phyloP scores from a whole-genome alignment of 2,797 vertebrate species.

The Leuciscus waleckii region DNA sequence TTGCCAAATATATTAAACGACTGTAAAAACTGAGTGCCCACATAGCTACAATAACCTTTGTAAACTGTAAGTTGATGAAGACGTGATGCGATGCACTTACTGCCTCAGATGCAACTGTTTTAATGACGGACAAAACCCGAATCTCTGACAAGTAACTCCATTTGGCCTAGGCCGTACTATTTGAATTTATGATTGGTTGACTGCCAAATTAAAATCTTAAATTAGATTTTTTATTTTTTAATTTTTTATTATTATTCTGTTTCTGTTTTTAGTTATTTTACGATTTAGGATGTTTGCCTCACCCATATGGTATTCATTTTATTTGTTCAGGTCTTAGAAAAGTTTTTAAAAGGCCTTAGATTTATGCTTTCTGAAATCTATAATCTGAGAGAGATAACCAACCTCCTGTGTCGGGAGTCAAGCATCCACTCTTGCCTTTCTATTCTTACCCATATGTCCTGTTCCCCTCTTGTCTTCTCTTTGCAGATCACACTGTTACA shows the following conservation, averaged over 20 bases:
- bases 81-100: no score
- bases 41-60: no score
- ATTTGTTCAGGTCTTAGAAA: not conserved
- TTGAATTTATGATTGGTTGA: no score
- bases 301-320: not conserved
- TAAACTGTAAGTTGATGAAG: no score
- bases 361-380: not conserved
- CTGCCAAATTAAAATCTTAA: no score
- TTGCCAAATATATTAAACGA: no score
- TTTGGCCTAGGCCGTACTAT: no score
- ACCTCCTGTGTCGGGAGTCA: not conserved
- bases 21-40: no score
- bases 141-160: no score
- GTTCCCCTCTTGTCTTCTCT: conserved; percentile 16
- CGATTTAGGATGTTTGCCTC: not conserved
- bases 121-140: no score
- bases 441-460: not conserved
- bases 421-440: not conserved
- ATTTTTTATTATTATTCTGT: not conserved
- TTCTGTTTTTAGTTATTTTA: not conserved
- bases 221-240: no score
- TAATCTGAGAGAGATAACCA: not conserved
- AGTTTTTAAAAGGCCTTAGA: not conserved
- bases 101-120: no score
- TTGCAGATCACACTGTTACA: conserved; percentile 95